Conservation (phyloP, 2,797 vertebrate species). For the Anniella stebbinsi region DNA sequence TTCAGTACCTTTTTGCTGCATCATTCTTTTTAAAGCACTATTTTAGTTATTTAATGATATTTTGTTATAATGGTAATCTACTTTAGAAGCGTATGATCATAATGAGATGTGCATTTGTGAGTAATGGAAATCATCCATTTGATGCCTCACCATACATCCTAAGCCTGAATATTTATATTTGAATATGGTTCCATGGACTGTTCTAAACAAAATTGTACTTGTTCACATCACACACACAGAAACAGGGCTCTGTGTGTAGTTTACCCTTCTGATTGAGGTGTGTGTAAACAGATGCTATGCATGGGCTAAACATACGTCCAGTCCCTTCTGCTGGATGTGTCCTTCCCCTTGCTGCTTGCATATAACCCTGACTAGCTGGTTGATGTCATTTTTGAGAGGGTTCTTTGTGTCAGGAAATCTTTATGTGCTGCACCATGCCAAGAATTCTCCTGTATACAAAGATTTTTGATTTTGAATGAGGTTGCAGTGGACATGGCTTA, state of each 20-base stretch:
- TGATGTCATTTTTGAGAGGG: background rate
- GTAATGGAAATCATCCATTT: conserved; percentile 60
- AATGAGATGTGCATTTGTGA: conserved; percentile 43
- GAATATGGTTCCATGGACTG: conserved; percentile 54
- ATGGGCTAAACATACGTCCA: background rate
- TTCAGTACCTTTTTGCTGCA: conserved; percentile 1
- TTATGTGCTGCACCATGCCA: background rate
- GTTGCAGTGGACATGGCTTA: conserved; percentile 39
- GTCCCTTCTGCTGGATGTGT: background rate
- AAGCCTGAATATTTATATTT: conserved; percentile 54
- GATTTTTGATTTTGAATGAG: background rate
- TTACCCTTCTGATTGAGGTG: background rate
- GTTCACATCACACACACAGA: background rate
- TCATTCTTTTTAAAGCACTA: conserved; percentile 23
- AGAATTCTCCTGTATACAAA: background rate
- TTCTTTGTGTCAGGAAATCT: background rate
- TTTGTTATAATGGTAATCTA: conserved; percentile 41
- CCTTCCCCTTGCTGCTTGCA: background rate
- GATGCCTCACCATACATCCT: conserved; percentile 59
- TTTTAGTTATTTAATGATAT: conserved; percentile 48
- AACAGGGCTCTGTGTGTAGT: background rate
- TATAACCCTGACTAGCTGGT: background rate
- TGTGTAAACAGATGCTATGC: background rate
- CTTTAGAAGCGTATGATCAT: conserved; percentile 38
- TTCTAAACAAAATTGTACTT: conserved; percentile 32